Evolutionary conservation across 2,797 vertebrate genomes (phyloP).

Genomic region (Typhlichthys subterraneus): DNA sequence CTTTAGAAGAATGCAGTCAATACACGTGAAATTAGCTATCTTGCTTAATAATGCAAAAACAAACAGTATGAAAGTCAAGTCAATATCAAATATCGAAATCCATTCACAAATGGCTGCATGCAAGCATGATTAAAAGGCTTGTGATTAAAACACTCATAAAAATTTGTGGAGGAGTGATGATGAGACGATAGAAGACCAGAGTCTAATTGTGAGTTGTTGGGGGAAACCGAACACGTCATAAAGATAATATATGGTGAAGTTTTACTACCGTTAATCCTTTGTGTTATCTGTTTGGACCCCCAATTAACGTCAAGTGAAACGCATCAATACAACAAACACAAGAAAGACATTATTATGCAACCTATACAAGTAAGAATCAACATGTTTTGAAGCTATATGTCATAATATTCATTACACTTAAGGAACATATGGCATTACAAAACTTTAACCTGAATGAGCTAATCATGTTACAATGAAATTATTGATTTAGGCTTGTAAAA

Average conservation of each 20-base stretch:
- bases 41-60: background rate
- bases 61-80: background rate
- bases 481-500: too few relatives aligned
- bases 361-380: too few relatives aligned
- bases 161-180: background rate
- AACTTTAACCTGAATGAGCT: too few relatives aligned
- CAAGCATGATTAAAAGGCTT: background rate
- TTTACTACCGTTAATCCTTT: constrained; percentile 21
- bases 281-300: constrained; percentile 36
- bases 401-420: too few relatives aligned
- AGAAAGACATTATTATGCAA: background rate
- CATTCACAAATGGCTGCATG: background rate
- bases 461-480: too few relatives aligned
- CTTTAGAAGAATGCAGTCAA: background rate
- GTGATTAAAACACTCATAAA: background rate
- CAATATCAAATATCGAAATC: background rate
- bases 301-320: constrained; percentile 39
- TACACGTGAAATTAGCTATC: constrained; percentile 7
- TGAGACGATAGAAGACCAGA: constrained; percentile 33
- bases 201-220: constrained; percentile 53
- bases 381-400: too few relatives aligned
- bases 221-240: constrained; percentile 8
- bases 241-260: constrained; percentile 30
- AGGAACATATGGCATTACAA: too few relatives aligned
- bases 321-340: background rate